Base-by-base conservation (phyloP, 2,113 vertebrate species). In the Phoenicopterus ruber region DNA sequence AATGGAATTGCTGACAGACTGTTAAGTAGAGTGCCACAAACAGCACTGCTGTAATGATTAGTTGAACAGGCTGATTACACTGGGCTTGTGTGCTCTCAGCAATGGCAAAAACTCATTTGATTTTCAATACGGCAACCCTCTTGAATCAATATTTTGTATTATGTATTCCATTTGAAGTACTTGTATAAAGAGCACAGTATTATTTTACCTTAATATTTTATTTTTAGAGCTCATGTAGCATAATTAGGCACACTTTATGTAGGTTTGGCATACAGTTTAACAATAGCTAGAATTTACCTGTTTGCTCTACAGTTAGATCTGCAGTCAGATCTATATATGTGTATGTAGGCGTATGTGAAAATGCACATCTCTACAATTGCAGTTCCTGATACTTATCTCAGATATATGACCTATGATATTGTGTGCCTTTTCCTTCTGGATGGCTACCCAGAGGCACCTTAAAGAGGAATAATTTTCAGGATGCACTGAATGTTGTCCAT, bases 61-160 rank as follows among this genome's bases (percentile, higher is more conserved):
- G 91, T 46, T 94, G 94, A 97, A 94, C 96, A 93, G 91, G 46
- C 73, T 97, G 95, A 95, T 97, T 97, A 89, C 92, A 31, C n/a
- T 38, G 84, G 86, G 81, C 57, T 95, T 83, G 69, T 93, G 86
- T 85, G 86, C 95, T 96, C 95, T 89, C 89, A 95, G 94, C 93
- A 95, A 80, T 80, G 89, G 96, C 91, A 96, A 95, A 95, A 96
- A 82, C 81, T 96, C 94, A 90, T 97, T 96, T 96, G 92, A 95
- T 96, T 97, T 97, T 97, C 96, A 95, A 94, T 96, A 95, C 11
- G 0, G 22, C 86, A 85, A 36, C 86, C 42, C 91, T 90, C 96
- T 95, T 95, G 91, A 97, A 97, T 97, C 96, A 95, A 94, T 97
- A 96, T 85, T 97, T 95, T 87, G 70, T 95, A 70, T 95, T 96